phyloP scores from a whole-genome alignment of 2,113 vertebrate species.

The Vidua macroura region DNA sequence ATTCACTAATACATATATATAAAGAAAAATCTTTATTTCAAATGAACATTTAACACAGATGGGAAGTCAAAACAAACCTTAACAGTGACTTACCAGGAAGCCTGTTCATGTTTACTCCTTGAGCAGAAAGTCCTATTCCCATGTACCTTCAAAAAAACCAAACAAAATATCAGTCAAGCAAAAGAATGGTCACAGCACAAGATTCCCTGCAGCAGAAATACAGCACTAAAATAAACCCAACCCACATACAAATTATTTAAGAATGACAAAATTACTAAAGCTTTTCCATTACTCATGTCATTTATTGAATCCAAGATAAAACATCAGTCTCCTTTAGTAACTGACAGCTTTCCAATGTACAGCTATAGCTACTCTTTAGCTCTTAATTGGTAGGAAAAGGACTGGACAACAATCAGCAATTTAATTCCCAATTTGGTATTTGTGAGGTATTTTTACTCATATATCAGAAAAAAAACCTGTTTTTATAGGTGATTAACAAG shows the following conservation, averaged over 20 bases:
- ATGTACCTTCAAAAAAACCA: constrained; percentile 86
- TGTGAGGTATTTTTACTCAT: not conserved
- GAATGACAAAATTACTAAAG: not conserved
- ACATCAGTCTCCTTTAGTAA: not conserved
- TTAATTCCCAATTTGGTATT: not conserved
- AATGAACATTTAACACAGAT: not conserved
- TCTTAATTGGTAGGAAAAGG: not conserved
- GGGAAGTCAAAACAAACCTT: constrained; percentile 13
- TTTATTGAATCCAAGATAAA: not conserved
- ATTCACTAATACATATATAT: not conserved
- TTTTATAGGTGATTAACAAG: not conserved
- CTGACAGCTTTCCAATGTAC: not conserved
- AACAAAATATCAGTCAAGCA: constrained; percentile 55
- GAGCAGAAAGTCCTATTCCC: constrained; percentile 97
- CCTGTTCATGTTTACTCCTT: constrained; percentile 99
- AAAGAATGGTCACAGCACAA: not conserved
- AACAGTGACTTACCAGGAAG: constrained; percentile 90
- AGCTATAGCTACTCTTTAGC: not conserved
- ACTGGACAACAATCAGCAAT: not conserved
- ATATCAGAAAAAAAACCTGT: not conserved
- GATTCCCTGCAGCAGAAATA: not conserved
- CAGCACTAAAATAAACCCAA: not conserved
- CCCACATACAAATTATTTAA: not conserved
- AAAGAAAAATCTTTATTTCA: not conserved
- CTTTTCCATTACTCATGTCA: not conserved